Base-by-base conservation (phyloP, 2,888 invertebrate species). In the Netelia virgata region DNA sequence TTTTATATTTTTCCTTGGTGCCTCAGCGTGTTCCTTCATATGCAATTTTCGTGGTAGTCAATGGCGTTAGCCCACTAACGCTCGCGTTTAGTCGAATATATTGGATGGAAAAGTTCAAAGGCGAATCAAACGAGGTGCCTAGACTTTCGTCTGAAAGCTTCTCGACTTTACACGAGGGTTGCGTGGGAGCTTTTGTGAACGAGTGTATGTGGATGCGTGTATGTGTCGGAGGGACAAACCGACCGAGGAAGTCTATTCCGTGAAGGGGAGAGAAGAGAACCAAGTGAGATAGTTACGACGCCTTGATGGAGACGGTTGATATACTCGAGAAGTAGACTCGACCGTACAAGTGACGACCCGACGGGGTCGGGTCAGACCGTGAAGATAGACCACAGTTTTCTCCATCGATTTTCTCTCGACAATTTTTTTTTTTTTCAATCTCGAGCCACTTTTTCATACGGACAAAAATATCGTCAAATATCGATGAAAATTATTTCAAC, bases 321-420 rank as follows among this genome's bases (percentile, higher is more conserved):
- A 64, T n/a, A n/a, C 36, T 64, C 16, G 36, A 64, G n/a, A 47
- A 8, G 18, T 53, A 5, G 43, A 50, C 28, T 28, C 53, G 36
- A 11, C 50, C 14, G 6, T 1, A 9, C 18, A 36, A 53, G 63
- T 47, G 3, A 47, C 47, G 47, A 47, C 47, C 47, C 47, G 47
- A 14, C 47, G 36, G 6, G 36, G 6, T 79, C 53, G 16, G 16
- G 63, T 79, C 64, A 64, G 79, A 70, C 63, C n/a, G 23, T 36
- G 36, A 36, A 36, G 36, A 36, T 36, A 36, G 36, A 36, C 36
- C 36, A 36, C 6, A 36, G 36, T 36, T 36, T 36, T 36, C 36
- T 36, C 6, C 1, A 36, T 36, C 36, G 36, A 36, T 36, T 36
- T 6, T 36, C 6, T 36, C 36, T 36, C 36, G 6, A 6, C 36